Evolutionary conservation across 2,113 vertebrate genomes (phyloP).

Genomic region (Etia nguti): DNA sequence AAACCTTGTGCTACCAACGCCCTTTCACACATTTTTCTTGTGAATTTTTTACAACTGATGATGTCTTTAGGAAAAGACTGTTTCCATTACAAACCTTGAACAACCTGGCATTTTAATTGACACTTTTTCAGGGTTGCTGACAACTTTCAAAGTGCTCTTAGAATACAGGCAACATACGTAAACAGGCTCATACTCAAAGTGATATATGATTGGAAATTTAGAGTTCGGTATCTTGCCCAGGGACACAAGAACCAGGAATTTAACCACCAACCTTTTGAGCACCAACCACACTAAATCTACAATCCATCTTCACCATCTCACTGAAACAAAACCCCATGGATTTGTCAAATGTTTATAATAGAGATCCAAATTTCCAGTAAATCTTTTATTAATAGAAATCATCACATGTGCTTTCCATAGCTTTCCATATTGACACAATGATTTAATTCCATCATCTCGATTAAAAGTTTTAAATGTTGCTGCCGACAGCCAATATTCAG

Average conservation of each 20-base stretch:
- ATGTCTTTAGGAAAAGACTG: not conserved
- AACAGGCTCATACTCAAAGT: not conserved
- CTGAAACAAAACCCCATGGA: not conserved
- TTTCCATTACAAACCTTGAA: conserved; percentile 14
- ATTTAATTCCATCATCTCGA: not conserved
- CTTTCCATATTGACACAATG: not conserved
- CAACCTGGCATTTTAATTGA: not conserved
- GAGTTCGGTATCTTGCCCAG: not conserved
- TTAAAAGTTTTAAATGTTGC: not conserved
- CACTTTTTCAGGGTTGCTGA: not conserved
- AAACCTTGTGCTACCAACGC: not conserved
- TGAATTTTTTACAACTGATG: conserved; percentile 17
- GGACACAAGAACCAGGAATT: not conserved
- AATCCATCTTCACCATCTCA: not conserved
- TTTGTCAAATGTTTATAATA: not conserved
- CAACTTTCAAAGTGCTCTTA: not conserved
- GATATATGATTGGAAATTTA: not conserved
- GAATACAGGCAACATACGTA: not conserved
- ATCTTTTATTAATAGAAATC: not conserved
- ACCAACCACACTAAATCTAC: not conserved
- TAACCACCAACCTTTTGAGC: not conserved
- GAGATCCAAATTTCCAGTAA: not conserved
- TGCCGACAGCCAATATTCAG: not conserved
- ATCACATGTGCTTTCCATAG: not conserved
- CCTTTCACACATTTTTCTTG: not conserved